Percentiles rank a stretch among this genome's conserved stretches.
phyloP scores from a whole-genome alignment of 2,888 invertebrate genomes.

The Hirudinaria manillensis region DNA sequence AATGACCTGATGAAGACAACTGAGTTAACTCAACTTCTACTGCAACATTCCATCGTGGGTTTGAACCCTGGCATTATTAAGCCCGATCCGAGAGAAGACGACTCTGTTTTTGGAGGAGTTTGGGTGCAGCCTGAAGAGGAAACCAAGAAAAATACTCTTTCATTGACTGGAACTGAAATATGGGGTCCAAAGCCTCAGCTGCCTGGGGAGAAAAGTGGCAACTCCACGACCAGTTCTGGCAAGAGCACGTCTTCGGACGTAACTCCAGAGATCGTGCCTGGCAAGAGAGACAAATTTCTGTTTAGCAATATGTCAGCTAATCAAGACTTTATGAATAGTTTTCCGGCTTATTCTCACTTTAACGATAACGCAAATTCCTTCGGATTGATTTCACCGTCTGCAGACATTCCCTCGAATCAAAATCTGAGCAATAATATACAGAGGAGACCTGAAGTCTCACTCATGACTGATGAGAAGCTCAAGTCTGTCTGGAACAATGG shows the following conservation, averaged over 20 bases:
- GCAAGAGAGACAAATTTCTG: conserved; percentile 6
- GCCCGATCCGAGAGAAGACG: conserved; percentile 26
- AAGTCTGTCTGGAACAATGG: not conserved
- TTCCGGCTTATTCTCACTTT: conserved; percentile 23
- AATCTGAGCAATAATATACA: conserved; percentile 21
- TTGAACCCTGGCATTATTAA: conserved; percentile 9
- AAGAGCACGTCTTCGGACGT: conserved; percentile 13
- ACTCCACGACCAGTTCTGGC: conserved; percentile 16
- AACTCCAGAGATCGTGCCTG: conserved; percentile 14
- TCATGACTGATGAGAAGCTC: conserved; percentile 10
- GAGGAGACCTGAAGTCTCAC: not conserved
- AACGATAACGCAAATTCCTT: not conserved
- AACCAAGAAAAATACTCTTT: conserved; percentile 19
- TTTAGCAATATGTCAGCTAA: conserved; percentile 14
- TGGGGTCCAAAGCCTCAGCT: conserved; percentile 25
- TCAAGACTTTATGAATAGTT: not conserved
- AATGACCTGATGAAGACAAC: conserved; percentile 25
- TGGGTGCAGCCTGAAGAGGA: conserved; percentile 30
- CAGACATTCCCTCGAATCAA: conserved; percentile 12
- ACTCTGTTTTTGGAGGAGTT: conserved; percentile 28
- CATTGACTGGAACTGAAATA: conserved; percentile 29
- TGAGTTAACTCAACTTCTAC: conserved; percentile 22
- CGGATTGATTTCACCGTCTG: conserved; percentile 13
- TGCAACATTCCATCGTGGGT: conserved; percentile 28
- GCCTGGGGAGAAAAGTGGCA: conserved; percentile 10